Conservation (phyloP, 2,113 vertebrate genomes). For the Pluvialis apricaria region DNA sequence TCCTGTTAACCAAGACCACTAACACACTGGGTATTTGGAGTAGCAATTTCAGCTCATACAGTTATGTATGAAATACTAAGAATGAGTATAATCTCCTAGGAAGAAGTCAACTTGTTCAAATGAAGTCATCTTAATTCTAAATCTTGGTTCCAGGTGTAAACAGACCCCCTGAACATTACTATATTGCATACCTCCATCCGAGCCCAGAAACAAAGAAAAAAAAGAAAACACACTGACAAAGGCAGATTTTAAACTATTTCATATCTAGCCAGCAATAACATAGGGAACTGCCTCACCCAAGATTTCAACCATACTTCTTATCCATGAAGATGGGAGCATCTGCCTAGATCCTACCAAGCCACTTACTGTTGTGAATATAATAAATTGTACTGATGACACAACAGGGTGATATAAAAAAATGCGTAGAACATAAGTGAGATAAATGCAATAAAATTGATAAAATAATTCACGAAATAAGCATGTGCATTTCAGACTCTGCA, state of each 20-base stretch:
- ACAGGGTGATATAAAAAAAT: not conserved
- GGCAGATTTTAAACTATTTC: not conserved
- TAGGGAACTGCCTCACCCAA: not conserved
- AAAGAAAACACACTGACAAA: rapidly evolving
- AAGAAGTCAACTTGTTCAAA: not conserved
- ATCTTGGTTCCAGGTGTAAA: not conserved
- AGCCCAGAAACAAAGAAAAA: not conserved
- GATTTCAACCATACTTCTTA: not conserved
- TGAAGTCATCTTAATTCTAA: not conserved
- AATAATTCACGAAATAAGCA: not conserved
- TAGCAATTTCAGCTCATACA: not conserved
- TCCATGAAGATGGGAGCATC: not conserved
- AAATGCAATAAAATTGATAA: not conserved
- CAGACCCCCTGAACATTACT: not conserved
- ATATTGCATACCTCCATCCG: not conserved
- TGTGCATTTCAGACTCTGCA: not conserved
- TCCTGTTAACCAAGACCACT: not conserved
- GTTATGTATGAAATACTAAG: not conserved
- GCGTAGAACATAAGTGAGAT: rapidly evolving
- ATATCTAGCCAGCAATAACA: not conserved
- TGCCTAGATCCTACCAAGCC: not conserved
- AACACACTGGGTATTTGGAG: not conserved
- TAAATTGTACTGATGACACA: not conserved
- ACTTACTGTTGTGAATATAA: not conserved
- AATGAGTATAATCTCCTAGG: not conserved